Percentiles rank a stretch among this genome's conserved stretches.
Conservation (phyloP, 2,888 invertebrate genomes). For the Eudemis profundana region DNA sequence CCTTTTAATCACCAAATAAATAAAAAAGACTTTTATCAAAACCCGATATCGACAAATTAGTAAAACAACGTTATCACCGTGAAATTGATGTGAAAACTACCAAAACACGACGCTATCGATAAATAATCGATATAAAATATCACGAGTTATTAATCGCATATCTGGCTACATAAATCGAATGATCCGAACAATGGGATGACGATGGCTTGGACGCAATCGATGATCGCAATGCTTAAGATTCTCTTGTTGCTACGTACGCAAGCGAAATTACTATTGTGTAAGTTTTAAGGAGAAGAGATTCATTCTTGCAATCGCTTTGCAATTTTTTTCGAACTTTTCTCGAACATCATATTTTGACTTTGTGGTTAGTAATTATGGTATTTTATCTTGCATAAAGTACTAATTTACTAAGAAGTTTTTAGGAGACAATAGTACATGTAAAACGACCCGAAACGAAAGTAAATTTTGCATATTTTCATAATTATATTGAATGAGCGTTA, state of each 20-base stretch:
- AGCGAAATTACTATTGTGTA: conserved; percentile 50
- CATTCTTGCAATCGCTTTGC: conserved; percentile 17
- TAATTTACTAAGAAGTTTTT: too few relatives aligned
- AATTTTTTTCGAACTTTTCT: too few relatives aligned
- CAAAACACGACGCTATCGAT: conserved; percentile 38
- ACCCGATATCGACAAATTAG: conserved; percentile 34
- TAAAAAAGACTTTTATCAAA: conserved; percentile 12
- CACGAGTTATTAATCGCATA: conserved; percentile 49
- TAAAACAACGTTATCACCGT: conserved; percentile 38
- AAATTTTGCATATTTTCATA: too few relatives aligned
- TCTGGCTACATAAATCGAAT: conserved; percentile 54
- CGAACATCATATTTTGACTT: too few relatives aligned
- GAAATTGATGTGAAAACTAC: conserved; percentile 42
- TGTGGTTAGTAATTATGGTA: too few relatives aligned
- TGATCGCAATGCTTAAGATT: conserved; percentile 46
- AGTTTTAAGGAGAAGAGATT: conserved; percentile 49
- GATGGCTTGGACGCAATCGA: conserved; percentile 53
- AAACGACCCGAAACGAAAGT: too few relatives aligned
- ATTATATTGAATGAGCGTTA: too few relatives aligned
- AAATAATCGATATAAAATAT: conserved; percentile 45
- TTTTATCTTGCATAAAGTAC: too few relatives aligned
- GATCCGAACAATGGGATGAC: conserved; percentile 59
- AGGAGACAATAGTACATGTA: too few relatives aligned
- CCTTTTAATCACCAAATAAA: conserved; percentile 7
- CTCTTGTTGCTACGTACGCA: conserved; percentile 46